Base-by-base conservation (phyloP, 2,888 invertebrate genomes). In the Temnothorax unifasciatus region DNA sequence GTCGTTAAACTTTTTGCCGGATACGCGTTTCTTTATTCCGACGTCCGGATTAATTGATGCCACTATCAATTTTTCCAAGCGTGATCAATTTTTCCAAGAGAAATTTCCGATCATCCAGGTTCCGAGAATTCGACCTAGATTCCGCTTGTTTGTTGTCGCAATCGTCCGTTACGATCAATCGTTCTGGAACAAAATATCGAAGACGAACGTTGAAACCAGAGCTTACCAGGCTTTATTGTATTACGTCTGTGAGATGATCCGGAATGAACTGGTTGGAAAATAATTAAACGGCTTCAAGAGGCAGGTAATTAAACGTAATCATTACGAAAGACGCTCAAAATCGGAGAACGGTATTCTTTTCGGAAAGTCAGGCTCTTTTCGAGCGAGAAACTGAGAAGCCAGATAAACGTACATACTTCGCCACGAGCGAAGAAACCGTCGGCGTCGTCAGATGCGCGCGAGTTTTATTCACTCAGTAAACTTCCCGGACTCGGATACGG, bases 31-130 rank as follows among this genome's bases (percentile, higher is more conserved):
- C 87, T 88, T 86, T 90, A 90, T 88, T 88, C 83, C 85, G 82
- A 85, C 86, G 86, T 88, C 76, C 84, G 81, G 82, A 86, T 90
- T 89, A 88, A 90, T 88, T 86, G 85, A 86, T 85, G 79, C 84
- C 79, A 75, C 81, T 83, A 87, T 89, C 82, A 87, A 86, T 87
- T 88, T 84, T 52, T 76, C 75, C 71, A 77, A 81, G 79, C 82
- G 73, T 81, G 73, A 87, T 89, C 82, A 87, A 86, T 87, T 88
- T 84, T 52, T 76, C 73, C 71, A 74, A 71, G 81, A 85, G 76
- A 89, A 84, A 84, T 89, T 82, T 86, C 84, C 88, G 74, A 85
- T 81, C 83, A 74, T 64, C 79, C 81, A 66, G 29, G 75, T 82
- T 74, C 63, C 79, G 69, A 71, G 44, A 68, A 44, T 77, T 44